Evolutionary conservation across 2,113 vertebrate genomes (phyloP).

Genomic region (Gasterosteus aculeatus): DNA sequence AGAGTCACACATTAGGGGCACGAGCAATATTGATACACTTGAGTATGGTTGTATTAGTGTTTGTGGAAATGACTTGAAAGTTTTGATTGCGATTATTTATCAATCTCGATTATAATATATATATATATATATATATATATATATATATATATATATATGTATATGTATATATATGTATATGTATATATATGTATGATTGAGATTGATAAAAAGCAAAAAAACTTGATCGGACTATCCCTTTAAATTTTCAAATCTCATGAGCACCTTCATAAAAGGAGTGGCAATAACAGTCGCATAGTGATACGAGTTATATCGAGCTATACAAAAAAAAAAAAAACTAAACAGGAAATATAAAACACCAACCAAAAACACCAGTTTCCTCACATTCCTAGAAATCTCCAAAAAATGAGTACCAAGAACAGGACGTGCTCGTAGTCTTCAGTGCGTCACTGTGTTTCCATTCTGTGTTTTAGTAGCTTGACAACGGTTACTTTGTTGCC

Average conservation of each 20-base stretch:
- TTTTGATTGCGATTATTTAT: too few species aligned
- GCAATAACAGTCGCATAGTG: conserved; percentile 6
- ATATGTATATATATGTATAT: too few species aligned
- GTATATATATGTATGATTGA: too few species aligned
- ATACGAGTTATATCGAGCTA: not conserved
- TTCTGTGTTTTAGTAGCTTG: conserved; percentile 55
- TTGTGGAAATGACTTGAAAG: not conserved
- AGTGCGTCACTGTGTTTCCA: conserved; percentile 70
- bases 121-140: too few species aligned
- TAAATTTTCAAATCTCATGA: conserved; percentile 4
- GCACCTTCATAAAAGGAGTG: not conserved
- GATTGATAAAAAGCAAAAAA: too few species aligned
- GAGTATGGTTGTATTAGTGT: not conserved
- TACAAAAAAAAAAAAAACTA: conserved; percentile 9
- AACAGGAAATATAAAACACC: conserved; percentile 58
- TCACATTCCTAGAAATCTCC: conserved; percentile 81
- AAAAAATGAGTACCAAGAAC: conserved; percentile 80
- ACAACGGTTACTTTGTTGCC: conserved; percentile 66
- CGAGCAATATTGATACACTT: not conserved
- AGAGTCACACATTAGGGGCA: not conserved
- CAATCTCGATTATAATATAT: too few species aligned
- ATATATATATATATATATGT: too few species aligned
- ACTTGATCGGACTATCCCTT: not conserved
- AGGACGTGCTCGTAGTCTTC: conserved; percentile 64
- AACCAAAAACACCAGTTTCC: conserved; percentile 55